These are phyloP conservation scores for Labeo catla DNA, from an alignment of 2,113 vertebrate genomes.

Conservation along the genomic window DNA sequence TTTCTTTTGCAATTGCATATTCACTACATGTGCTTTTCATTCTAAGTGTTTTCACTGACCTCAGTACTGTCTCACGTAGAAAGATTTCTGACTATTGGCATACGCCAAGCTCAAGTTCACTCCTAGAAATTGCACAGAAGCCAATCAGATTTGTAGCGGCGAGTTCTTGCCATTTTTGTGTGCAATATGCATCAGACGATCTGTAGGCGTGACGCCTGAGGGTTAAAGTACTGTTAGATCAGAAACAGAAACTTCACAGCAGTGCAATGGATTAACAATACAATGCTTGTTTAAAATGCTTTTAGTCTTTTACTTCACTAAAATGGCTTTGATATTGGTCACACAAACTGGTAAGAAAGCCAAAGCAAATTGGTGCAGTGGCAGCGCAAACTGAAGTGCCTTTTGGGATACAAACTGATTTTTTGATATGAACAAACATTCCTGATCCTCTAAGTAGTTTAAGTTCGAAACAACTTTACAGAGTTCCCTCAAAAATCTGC, in stretches of 20 bases:
- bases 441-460: neutral
- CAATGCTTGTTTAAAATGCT: neutral
- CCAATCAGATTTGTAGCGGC: neutral
- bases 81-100: neutral
- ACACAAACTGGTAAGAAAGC: neutral
- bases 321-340: neutral
- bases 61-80: neutral
- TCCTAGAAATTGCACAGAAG: neutral
- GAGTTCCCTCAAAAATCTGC: neutral
- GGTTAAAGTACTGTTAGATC: conserved; percentile 5
- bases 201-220: neutral
- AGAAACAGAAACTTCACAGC: neutral
- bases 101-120: neutral
- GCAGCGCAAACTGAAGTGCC: neutral
- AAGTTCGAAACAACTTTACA: neutral
- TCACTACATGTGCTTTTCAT: neutral
- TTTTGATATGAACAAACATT: neutral
- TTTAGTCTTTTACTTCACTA: neutral
- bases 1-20: neutral
- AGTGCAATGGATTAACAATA: neutral
- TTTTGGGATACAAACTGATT: neutral
- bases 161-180: neutral
- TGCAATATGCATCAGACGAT: conserved; percentile 15
- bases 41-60: neutral
- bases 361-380: neutral